A percentile compares a stretch with the other conserved stretches of the same genome.
phyloP scores from a whole-genome alignment of 2,113 vertebrate genomes.

The Tauraco erythrolophus region DNA sequence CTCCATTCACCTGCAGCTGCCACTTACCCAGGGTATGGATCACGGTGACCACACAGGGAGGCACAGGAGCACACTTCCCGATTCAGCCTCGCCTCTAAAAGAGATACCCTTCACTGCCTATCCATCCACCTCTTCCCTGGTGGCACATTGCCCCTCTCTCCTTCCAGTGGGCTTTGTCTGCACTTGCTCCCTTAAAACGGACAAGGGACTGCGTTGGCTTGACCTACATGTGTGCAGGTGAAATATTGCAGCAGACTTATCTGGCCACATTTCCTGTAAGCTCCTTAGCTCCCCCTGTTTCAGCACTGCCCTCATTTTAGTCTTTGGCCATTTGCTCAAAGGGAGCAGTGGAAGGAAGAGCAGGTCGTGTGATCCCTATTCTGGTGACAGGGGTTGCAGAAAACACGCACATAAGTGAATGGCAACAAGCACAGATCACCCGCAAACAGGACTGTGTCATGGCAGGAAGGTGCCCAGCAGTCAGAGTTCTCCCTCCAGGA shows the following conservation, averaged over 20 bases:
- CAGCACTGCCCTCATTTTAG: not conserved
- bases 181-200: not conserved
- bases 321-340: not conserved
- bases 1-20: not conserved
- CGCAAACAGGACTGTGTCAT: not conserved
- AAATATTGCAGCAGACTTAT: not conserved
- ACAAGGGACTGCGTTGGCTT: not conserved
- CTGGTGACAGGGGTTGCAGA: not conserved
- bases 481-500: not conserved
- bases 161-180: not conserved
- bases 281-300: not conserved
- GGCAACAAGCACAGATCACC: not conserved
- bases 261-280: not conserved
- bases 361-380: not conserved
- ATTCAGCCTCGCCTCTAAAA: not conserved
- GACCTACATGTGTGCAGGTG: not conserved
- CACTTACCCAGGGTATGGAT: not conserved
- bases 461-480: not conserved
- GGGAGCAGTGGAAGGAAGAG: not conserved
- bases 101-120: accelerated
- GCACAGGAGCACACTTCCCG: not conserved
- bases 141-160: accelerated
- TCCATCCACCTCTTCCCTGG: not conserved
- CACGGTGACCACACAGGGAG: not conserved
- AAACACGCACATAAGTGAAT: accelerated